A percentile compares a stretch with the other conserved stretches of the same genome.
These are phyloP conservation scores for Sepioteuthis lessoniana DNA, from an alignment of 2,888 invertebrate genomes.

Conservation along the genomic window DNA sequence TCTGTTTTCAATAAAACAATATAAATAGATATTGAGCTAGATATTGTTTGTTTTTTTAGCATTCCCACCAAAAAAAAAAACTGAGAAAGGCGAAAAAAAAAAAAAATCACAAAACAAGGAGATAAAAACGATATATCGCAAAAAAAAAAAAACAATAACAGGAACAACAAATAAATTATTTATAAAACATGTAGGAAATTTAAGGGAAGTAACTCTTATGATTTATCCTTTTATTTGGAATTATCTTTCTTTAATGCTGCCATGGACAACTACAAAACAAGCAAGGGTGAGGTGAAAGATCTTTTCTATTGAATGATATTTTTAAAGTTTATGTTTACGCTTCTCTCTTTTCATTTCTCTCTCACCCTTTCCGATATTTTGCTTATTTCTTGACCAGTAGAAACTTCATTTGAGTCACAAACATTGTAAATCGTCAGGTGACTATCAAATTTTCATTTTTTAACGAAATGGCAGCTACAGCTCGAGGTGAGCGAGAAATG, in stretches of 20 bases:
- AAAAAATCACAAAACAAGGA: no score
- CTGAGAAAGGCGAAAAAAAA: no score
- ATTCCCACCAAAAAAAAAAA: no score
- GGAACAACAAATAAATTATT: no score
- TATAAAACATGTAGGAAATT: no score
- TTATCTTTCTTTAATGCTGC: background rate
- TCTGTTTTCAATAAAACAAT: no score
- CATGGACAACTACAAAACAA: background rate
- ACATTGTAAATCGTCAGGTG: background rate
- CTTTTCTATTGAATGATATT: background rate
- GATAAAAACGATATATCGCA: no score
- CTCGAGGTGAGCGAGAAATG: slow-evolving; percentile 86
- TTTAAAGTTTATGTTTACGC: background rate
- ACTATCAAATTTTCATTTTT: no score
- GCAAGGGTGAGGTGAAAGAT: background rate
- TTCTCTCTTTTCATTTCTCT: background rate
- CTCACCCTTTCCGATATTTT: background rate
- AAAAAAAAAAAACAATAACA: no score
- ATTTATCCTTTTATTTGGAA: background rate
- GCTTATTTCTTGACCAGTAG: background rate
- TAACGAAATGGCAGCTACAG: slow-evolving; percentile 80
- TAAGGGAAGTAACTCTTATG: background rate
- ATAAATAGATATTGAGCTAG: no score
- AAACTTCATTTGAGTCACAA: background rate
- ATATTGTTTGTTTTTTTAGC: no score